phyloP scores from a whole-genome alignment of 2,113 vertebrate species.

The Podiceps cristatus region DNA sequence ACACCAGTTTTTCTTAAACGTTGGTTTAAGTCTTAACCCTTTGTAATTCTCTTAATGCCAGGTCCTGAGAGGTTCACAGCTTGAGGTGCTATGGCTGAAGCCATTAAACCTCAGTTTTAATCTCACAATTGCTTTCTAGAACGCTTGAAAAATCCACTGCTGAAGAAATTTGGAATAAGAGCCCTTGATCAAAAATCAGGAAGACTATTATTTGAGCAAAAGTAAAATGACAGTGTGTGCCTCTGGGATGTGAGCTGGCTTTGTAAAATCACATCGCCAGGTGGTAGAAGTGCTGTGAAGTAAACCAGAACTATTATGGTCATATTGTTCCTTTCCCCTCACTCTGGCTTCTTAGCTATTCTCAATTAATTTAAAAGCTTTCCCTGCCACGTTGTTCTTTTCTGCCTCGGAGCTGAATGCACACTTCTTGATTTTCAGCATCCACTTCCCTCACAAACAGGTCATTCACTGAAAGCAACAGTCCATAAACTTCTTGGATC shows the following conservation, averaged over 20 bases:
- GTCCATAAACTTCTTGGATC: neutral
- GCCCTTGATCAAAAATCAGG: neutral
- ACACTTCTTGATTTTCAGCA: neutral
- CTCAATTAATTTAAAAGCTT: constrained; percentile 5
- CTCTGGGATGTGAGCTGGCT: neutral
- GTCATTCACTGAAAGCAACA: neutral
- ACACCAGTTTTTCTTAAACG: neutral
- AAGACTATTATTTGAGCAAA: neutral
- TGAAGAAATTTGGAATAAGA: neutral
- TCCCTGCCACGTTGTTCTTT: neutral
- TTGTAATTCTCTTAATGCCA: neutral
- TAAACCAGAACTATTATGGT: neutral
- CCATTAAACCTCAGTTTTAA: neutral
- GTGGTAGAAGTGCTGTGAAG: neutral
- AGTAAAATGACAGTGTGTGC: neutral
- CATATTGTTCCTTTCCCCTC: neutral
- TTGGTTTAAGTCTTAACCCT: neutral
- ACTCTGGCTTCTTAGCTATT: neutral
- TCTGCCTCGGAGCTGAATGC: neutral
- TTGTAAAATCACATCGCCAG: constrained; percentile 1
- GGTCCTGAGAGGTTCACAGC: neutral
- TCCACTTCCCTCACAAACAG: neutral
- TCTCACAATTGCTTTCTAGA: neutral
- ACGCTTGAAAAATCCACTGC: neutral
- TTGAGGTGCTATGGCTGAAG: neutral